phyloP scores from a whole-genome alignment of 2,113 vertebrate genomes.

The Colinus virginianus region DNA sequence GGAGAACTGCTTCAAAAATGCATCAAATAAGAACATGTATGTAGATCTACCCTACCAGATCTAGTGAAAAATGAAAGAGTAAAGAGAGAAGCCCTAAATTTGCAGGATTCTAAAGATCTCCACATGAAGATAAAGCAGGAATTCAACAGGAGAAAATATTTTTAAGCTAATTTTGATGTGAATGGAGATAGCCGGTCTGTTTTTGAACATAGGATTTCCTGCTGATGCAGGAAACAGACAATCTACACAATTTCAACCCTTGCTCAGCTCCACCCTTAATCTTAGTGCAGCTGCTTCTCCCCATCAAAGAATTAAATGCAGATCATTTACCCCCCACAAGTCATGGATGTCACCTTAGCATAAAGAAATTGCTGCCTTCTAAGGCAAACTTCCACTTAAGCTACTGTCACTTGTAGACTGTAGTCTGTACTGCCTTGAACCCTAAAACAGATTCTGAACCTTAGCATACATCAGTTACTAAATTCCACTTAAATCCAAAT shows the following conservation, averaged over 20 bases:
- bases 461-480: not conserved
- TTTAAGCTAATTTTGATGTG: not conserved
- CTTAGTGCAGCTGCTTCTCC: not conserved
- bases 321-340: not conserved
- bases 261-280: not conserved
- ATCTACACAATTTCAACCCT: not conserved
- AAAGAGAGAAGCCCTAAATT: not conserved
- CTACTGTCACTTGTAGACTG: not conserved
- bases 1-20: not conserved
- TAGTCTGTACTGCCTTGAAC: not conserved
- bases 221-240: not conserved
- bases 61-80: not conserved
- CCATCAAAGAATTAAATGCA: not conserved
- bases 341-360: not conserved
- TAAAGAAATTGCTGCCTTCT: not conserved
- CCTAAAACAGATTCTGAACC: not conserved
- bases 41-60: not conserved
- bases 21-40: not conserved
- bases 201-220: not conserved
- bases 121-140: not conserved
- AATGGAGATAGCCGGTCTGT: not conserved
- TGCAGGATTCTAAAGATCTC: not conserved
- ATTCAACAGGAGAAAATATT: not conserved
- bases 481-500: not conserved
- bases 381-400: not conserved